Conservation (phyloP, 1,140 invertebrate genomes). For the Scaptomyza pallida region DNA sequence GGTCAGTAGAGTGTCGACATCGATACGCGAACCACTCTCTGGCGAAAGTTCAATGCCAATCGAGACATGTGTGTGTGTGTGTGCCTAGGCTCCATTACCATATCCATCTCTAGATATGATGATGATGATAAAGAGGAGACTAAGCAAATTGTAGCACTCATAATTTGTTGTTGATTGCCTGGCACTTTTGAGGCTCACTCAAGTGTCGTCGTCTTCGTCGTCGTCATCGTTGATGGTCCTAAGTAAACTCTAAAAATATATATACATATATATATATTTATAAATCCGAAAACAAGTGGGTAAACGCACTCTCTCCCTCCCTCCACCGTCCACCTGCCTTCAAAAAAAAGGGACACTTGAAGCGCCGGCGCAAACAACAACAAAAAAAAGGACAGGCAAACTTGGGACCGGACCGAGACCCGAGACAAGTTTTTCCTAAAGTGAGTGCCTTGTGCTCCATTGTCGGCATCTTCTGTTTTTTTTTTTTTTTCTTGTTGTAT, state of each 20-base stretch:
- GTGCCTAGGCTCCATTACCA: conserved; percentile 40
- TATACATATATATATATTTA: conserved; percentile 57
- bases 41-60: conserved; percentile 71
- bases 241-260: conserved; percentile 71
- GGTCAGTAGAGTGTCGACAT: conserved; percentile 66
- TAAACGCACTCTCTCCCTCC: conserved; percentile 6
- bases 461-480: conserved; percentile 60
- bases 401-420: conserved; percentile 13
- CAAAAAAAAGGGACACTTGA: conserved; percentile 74
- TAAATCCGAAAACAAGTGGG: conserved; percentile 75
- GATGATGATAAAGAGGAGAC: conserved; percentile 2
- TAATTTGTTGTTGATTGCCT: conserved; percentile 82
- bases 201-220: conserved; percentile 21
- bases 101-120: conserved; percentile 5
- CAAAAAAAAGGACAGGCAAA: conserved; percentile 53
- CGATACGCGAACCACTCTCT: not conserved
- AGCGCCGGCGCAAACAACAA: conserved; percentile 77
- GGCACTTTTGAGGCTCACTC: conserved; percentile 56
- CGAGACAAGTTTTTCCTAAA: conserved; percentile 36
- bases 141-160: conserved; percentile 74
- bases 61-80: conserved; percentile 19
- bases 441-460: conserved; percentile 28
- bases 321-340: not conserved
- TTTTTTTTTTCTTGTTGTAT: conserved; percentile 42
- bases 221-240: conserved; percentile 35